phyloP scores from a whole-genome alignment of 2,797 vertebrate genomes.

The Toxotes lorentzi region DNA sequence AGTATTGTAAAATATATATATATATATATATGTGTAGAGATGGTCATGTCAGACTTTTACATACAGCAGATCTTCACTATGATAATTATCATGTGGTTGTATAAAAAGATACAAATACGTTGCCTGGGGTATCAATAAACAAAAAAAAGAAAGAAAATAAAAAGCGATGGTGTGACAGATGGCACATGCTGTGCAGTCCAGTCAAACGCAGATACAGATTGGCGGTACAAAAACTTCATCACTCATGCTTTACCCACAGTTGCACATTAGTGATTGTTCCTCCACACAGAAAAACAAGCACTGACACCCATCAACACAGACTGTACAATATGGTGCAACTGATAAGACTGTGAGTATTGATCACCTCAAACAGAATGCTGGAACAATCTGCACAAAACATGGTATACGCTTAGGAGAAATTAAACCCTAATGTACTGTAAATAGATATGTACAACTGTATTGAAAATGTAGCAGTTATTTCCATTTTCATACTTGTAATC shows the following conservation, averaged over 20 bases:
- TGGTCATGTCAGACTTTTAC: slow-evolving; percentile 80
- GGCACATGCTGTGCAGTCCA: slow-evolving; percentile 71
- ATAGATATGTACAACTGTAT: slow-evolving; percentile 89
- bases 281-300: slow-evolving; percentile 68
- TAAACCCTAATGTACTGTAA: slow-evolving; percentile 83
- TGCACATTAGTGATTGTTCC: slow-evolving; percentile 78
- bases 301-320: slow-evolving; percentile 77
- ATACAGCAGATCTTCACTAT: slow-evolving; percentile 75
- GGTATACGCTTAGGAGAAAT: slow-evolving; percentile 73
- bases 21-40: slow-evolving; percentile 70
- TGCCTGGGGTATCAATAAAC: slow-evolving; percentile 43
- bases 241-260: slow-evolving; percentile 72
- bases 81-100: slow-evolving; percentile 70
- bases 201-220: slow-evolving; percentile 67
- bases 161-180: slow-evolving; percentile 42
- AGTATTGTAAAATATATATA: slow-evolving; percentile 74
- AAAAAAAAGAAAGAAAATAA: neutral
- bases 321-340: slow-evolving; percentile 75
- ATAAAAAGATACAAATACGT: slow-evolving; percentile 63
- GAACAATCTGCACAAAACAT: slow-evolving; percentile 86
- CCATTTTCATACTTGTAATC: slow-evolving; percentile 91
- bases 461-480: slow-evolving; percentile 91
- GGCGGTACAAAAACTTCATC: slow-evolving; percentile 62
- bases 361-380: slow-evolving; percentile 85
- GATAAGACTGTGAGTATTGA: slow-evolving; percentile 76